Evolutionary conservation across 2,888 invertebrate species (phyloP).

Genomic region (Carpatolechia fugitivella): DNA sequence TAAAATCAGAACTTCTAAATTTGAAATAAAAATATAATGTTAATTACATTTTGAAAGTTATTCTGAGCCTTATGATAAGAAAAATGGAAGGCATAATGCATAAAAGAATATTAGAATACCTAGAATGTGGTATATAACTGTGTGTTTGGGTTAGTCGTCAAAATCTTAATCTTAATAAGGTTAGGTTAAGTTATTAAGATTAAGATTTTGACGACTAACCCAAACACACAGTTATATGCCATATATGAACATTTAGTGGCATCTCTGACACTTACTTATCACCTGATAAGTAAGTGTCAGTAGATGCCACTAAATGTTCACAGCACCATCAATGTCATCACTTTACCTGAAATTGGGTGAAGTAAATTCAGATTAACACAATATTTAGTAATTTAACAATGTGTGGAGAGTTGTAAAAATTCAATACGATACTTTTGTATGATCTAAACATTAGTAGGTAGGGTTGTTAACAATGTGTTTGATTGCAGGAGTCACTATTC

Average conservation of each 20-base stretch:
- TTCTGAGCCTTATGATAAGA: constrained; percentile 33
- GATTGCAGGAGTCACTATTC: constrained; percentile 98
- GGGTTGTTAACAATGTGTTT: constrained; percentile 80
- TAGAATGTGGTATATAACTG: constrained; percentile 53
- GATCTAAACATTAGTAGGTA: constrained; percentile 1
- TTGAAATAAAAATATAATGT: no score
- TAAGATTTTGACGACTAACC: constrained; percentile 24
- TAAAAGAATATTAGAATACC: constrained; percentile 48
- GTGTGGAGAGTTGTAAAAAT: neutral
- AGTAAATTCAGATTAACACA: neutral
- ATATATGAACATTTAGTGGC: no score
- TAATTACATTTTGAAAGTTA: neutral
- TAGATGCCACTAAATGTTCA: constrained; percentile 36
- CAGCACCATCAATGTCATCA: constrained; percentile 29
- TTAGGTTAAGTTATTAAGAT: no score
- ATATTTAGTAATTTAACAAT: neutral
- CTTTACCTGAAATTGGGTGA: neutral
- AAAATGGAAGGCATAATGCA: constrained; percentile 45
- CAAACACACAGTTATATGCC: constrained; percentile 44
- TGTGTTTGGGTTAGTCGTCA: constrained; percentile 32
- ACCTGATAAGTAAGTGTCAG: constrained; percentile 45
- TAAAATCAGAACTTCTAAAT: no score
- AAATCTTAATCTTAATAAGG: neutral
- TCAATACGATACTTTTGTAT: neutral
- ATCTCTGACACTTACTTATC: no score